Evolutionary conservation across 2,113 vertebrate species (phyloP).

Genomic region (Deroptyus accipitrinus): DNA sequence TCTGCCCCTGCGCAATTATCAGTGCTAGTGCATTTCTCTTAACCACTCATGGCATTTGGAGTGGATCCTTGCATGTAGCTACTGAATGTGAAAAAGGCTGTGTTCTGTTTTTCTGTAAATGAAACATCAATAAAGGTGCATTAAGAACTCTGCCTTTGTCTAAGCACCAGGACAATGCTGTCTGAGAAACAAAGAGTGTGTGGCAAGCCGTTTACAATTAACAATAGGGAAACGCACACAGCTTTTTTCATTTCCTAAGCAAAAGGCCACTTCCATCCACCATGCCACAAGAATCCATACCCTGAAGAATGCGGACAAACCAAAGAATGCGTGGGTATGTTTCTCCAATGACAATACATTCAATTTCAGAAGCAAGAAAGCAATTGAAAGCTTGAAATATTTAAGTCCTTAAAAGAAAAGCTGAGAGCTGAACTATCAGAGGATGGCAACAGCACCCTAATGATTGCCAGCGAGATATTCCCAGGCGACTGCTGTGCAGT

Average conservation of each 20-base stretch:
- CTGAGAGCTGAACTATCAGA: background rate
- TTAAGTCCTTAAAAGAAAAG: background rate
- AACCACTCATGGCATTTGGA: background rate
- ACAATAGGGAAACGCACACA: rapidly evolving
- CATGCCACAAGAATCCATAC: rapidly evolving
- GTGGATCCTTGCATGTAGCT: background rate
- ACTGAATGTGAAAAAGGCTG: rapidly evolving
- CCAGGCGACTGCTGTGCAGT: background rate
- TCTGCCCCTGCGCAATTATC: background rate
- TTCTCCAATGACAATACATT: background rate
- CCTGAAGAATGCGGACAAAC: background rate
- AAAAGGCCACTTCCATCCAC: background rate
- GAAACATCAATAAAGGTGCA: background rate
- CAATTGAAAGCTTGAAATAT: background rate
- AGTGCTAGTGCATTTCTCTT: background rate
- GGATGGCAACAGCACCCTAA: background rate
- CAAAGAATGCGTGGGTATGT: rapidly evolving
- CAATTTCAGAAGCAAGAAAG: rapidly evolving
- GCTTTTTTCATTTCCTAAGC: background rate
- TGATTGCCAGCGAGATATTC: background rate
- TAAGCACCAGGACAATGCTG: background rate
- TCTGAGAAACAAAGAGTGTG: background rate
- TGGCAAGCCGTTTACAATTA: background rate
- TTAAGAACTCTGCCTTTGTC: background rate
- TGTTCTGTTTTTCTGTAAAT: background rate